Evolutionary conservation across 2,113 vertebrate species (phyloP).

Genomic region (Cochlearius cochlearius): DNA sequence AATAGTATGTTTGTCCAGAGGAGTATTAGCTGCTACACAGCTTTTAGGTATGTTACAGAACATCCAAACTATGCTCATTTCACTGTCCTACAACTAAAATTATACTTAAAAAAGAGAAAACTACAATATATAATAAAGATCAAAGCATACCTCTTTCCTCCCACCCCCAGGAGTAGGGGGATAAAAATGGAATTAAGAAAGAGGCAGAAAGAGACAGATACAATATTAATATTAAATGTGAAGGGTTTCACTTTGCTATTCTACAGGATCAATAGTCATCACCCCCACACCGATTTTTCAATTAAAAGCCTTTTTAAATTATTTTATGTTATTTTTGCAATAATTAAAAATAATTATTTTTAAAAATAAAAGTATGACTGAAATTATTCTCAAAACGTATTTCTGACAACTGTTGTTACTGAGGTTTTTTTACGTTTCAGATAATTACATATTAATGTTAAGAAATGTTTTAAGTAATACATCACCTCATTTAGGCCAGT

Average conservation of each 20-base stretch:
- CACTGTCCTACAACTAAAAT: neutral
- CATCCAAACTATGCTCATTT: neutral
- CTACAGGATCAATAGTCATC: neutral
- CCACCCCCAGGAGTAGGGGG: neutral
- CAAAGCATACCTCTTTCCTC: slow-evolving; percentile 19
- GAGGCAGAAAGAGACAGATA: neutral
- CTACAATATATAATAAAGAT: neutral
- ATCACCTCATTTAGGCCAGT: neutral
- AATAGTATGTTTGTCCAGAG: neutral
- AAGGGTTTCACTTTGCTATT: neutral
- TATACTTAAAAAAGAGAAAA: neutral
- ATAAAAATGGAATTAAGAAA: slow-evolving; percentile 21
- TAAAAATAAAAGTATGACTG: neutral
- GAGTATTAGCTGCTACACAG: neutral
- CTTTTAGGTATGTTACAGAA: neutral
- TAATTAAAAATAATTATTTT: neutral
- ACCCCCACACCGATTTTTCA: neutral
- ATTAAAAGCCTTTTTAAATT: neutral
- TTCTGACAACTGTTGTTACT: neutral
- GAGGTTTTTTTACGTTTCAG: neutral
- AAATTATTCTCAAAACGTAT: neutral
- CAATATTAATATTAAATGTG: neutral
- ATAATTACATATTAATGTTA: neutral
- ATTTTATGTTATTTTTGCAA: neutral
- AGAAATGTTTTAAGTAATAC: neutral